Percentiles rank a stretch among this genome's conserved stretches.
phyloP scores from a whole-genome alignment of 1,140 invertebrate species.

The Mylabris phalerata region DNA sequence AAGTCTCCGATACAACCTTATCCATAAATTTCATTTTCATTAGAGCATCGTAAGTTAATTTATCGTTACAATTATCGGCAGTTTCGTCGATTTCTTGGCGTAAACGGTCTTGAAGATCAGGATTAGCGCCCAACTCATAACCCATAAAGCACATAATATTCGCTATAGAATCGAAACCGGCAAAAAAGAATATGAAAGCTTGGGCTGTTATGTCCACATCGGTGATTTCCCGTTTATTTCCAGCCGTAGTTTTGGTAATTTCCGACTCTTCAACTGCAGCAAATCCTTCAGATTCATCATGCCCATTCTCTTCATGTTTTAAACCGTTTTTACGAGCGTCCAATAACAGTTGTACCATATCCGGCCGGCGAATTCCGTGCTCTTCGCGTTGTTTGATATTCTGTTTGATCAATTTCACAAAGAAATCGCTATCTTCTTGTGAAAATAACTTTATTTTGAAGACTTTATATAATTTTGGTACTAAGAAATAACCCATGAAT shows the following conservation, averaged over 20 bases:
- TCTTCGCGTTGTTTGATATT: too few species aligned
- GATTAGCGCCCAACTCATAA: slow-evolving; percentile 47
- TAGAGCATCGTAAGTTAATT: not conserved
- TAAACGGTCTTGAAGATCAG: slow-evolving; percentile 44
- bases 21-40: too few species aligned
- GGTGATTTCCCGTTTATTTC: not conserved
- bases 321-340: slow-evolving; percentile 33
- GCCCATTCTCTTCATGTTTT: slow-evolving; percentile 25
- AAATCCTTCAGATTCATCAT: slow-evolving; percentile 42
- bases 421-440: not conserved
- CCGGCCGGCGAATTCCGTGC: too few species aligned
- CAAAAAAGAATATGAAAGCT: slow-evolving; percentile 40
- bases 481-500: not conserved
- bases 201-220: slow-evolving; percentile 29
- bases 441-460: not conserved
- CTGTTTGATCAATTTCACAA: not conserved
- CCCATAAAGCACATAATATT: slow-evolving; percentile 33
- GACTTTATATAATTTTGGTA: not conserved
- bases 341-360: slow-evolving; percentile 39
- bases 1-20: too few species aligned
- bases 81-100: slow-evolving; percentile 36
- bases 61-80: slow-evolving; percentile 29
- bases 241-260: not conserved
- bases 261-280: slow-evolving; percentile 39
- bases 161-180: slow-evolving; percentile 40